phyloP scores from a whole-genome alignment of 2,797 vertebrate genomes.

The Tragopan temminckii region DNA sequence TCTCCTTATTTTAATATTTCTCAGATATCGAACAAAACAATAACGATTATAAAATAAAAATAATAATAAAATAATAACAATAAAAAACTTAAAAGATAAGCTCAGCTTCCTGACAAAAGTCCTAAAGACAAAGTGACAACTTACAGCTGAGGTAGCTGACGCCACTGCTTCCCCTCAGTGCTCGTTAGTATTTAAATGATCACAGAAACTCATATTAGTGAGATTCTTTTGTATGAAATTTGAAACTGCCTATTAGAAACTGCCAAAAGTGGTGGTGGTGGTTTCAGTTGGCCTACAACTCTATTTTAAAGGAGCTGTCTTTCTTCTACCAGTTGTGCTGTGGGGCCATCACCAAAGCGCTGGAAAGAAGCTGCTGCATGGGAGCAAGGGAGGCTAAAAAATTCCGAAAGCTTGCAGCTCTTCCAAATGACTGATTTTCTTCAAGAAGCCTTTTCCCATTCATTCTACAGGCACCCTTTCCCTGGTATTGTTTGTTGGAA shows the following conservation, averaged over 20 bases:
- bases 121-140: neutral
- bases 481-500: neutral
- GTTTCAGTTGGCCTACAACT: neutral
- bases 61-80: neutral
- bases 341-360: neutral
- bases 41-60: neutral
- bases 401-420: neutral
- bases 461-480: neutral
- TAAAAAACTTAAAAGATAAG: neutral
- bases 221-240: neutral
- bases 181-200: neutral
- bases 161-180: neutral
- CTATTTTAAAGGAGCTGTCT: neutral
- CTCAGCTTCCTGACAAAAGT: neutral
- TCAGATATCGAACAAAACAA: neutral
- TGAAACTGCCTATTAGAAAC: neutral
- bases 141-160: neutral
- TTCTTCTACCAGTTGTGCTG: neutral
- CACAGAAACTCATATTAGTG: fast-evolving
- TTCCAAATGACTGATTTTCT: neutral
- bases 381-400: neutral
- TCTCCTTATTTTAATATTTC: neutral
- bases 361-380: neutral
- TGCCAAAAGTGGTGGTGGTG: neutral
- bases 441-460: neutral